phyloP scores from a whole-genome alignment of 1,140 invertebrate genomes.

The Pachyrhynchus sulphureomaculatus region DNA sequence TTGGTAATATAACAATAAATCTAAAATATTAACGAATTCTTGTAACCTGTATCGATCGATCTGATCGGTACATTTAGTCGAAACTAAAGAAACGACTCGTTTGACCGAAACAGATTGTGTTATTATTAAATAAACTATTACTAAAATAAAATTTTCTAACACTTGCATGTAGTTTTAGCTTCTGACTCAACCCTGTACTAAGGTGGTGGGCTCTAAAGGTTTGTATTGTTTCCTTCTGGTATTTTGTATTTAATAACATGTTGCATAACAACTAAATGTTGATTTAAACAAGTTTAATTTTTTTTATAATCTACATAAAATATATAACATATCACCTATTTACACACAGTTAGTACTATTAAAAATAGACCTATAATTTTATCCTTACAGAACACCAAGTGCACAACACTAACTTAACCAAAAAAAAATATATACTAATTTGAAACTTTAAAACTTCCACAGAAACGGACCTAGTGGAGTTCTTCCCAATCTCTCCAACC shows the following conservation, averaged over 20 bases:
- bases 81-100: no score
- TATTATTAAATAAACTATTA: no score
- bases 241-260: background rate
- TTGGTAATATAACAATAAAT: background rate
- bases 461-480: slow-evolving; percentile 63
- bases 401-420: slow-evolving; percentile 6
- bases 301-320: no score
- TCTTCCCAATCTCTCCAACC: slow-evolving; percentile 77
- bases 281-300: no score
- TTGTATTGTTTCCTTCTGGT: background rate
- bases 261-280: background rate
- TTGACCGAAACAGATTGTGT: no score
- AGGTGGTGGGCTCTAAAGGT: slow-evolving; percentile 27
- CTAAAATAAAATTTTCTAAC: background rate
- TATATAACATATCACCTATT: no score
- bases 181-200: slow-evolving; percentile 29
- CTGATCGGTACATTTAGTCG: no score
- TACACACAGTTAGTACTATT: no score
- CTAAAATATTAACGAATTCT: no score
- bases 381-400: background rate
- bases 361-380: no score
- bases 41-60: no score
- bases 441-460: slow-evolving; percentile 18
- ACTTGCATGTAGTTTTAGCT: slow-evolving; percentile 30
- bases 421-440: slow-evolving; percentile 5